Evolutionary conservation across 2,888 invertebrate genomes (phyloP), one percentile per base, ranked within the genome.

Genomic region (Podotricha telesiphe): DNA sequence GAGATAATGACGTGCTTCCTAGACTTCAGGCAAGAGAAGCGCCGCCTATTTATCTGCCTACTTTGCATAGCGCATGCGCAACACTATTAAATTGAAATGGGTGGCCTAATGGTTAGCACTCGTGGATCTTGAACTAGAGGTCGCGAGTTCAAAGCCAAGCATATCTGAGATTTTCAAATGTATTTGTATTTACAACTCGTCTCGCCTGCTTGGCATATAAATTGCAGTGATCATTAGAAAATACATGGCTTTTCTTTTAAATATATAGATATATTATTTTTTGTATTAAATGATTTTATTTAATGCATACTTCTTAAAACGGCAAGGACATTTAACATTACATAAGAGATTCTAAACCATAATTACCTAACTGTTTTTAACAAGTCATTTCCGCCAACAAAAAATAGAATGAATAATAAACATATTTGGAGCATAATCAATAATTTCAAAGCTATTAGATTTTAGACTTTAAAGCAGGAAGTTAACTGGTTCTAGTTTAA

Each of bases 1-100:
- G 82, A 82, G 89, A 87, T 88, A 88, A 89, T 87, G 83, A 82
- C 76, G 76, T 78, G 78, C 78, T 77, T 72, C 65, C 67, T 73
- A 71, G 77, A 79, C 81, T 77, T 77, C 74, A 73, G 74, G 76
- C 83, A 86, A 55, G 34, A 42, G 86, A 89, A 91, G 89, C 48
- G 62, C 62, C 62, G 62, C 48, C 34, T 62, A 62, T 34, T 62
- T 62, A 62, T 62, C 62, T 48, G 62, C 48, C 62, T 62, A 48
- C 48, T 62, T 62, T 62, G 62, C 62, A 48, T 62, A 48, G 48
- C 62, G 13, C 15, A 62, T 34, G 48, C 48, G 62, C 48, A 62
- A 48, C 62, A 62, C 62, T 62, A 62, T 62, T 62, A 47, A 62
- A 62, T 62, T 62, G 62, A 62, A 62, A 62, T 62, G 48, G 48